Evolutionary conservation across 2,797 vertebrate genomes (phyloP).

Genomic region (Microchirus variegatus): DNA sequence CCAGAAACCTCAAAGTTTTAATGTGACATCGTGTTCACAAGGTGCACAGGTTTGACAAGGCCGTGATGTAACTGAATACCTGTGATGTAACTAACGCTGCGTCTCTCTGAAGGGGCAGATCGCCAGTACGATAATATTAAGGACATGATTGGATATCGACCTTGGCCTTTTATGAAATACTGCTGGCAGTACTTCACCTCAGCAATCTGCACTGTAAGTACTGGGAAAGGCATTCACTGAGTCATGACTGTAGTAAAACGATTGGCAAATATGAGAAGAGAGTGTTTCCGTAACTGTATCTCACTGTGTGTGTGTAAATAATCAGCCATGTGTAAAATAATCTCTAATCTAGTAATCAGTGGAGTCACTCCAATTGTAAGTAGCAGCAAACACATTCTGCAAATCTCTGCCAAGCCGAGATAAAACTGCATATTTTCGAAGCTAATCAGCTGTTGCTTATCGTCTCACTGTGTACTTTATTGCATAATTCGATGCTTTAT

Average conservation of each 20-base stretch:
- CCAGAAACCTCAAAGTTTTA: too few species aligned
- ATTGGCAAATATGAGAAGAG: too few species aligned
- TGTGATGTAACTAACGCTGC: background rate
- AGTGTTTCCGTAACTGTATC: too few species aligned
- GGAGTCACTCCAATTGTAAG: too few species aligned
- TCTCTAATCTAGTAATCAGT: background rate
- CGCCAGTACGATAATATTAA: constrained; percentile 77
- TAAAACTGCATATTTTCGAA: too few species aligned
- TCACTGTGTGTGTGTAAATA: too few species aligned
- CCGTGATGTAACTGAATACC: too few species aligned
- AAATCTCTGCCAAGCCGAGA: too few species aligned
- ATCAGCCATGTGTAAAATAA: background rate
- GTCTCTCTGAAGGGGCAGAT: constrained; percentile 72
- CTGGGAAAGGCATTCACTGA: background rate
- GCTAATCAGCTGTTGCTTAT: too few species aligned
- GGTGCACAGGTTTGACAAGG: too few species aligned
- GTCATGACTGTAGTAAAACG: background rate
- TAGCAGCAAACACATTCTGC: too few species aligned
- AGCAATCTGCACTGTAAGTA: constrained; percentile 78
- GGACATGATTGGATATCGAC: constrained; percentile 84
- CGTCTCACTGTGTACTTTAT: background rate
- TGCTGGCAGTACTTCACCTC: constrained; percentile 83
- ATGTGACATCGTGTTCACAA: too few species aligned
- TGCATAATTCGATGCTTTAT: background rate
- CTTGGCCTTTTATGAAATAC: constrained; percentile 79